A percentile compares a stretch with the other conserved stretches of the same genome.
Conservation (phyloP, 2,113 vertebrate genomes). For the Melospiza georgiana region DNA sequence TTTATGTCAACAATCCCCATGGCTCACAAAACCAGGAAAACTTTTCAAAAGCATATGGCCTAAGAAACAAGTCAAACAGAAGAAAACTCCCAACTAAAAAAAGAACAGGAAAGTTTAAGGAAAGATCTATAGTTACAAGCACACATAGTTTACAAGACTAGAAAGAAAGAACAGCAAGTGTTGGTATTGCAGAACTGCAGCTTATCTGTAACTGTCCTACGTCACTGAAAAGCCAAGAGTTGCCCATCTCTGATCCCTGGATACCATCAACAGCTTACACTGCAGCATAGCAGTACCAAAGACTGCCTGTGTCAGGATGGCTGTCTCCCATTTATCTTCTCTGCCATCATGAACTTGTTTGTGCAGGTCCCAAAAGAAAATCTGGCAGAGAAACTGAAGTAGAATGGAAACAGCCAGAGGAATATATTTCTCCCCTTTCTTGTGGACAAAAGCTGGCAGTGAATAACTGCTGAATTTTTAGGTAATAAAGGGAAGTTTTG, state of each 20-base stretch:
- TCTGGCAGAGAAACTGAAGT: not conserved
- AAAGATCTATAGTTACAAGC: not conserved
- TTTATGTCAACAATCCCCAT: not conserved
- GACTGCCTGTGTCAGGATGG: not conserved
- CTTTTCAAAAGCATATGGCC: not conserved
- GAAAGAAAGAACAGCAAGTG: not conserved
- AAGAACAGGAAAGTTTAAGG: not conserved
- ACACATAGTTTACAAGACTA: not conserved
- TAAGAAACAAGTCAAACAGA: not conserved
- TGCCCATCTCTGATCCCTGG: not conserved
- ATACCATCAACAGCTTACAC: not conserved
- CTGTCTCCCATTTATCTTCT: not conserved
- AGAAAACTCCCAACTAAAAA: not conserved
- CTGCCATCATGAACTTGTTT: not conserved
- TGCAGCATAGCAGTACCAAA: not conserved
- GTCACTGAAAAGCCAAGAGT: not conserved
- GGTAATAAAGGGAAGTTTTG: not conserved
- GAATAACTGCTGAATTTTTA: not conserved
- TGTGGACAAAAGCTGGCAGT: not conserved
- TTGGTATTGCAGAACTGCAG: not conserved
- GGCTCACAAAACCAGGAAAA: not conserved
- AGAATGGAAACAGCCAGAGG: not conserved
- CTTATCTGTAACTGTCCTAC: not conserved
- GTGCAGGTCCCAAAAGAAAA: not conserved
- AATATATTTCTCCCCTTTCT: not conserved